Evolutionary conservation across 2,113 vertebrate species (phyloP).

Genomic region (Archocentrus centrarchus): DNA sequence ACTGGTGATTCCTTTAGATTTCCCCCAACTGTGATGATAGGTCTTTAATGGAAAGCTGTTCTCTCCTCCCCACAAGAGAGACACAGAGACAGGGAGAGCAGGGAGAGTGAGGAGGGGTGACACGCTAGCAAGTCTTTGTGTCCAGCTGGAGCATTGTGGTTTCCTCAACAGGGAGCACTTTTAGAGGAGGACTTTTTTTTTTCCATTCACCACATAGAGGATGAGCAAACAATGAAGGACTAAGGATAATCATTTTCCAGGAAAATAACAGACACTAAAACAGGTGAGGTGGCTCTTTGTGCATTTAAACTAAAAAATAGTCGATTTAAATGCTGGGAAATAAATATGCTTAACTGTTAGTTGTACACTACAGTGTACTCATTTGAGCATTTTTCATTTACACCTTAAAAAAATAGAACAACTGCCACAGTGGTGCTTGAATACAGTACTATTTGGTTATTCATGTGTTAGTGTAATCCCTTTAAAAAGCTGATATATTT

Average conservation of each 20-base stretch:
- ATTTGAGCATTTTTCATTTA: not conserved
- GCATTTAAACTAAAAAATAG: not conserved
- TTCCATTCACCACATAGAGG: conserved; percentile 33
- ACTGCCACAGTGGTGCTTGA: not conserved
- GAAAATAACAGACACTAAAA: conserved; percentile 47
- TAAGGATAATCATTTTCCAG: conserved; percentile 49
- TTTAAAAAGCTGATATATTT: not conserved
- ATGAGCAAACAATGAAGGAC: conserved; percentile 61
- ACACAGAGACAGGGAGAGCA: conserved; percentile 50
- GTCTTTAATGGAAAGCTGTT: conserved; percentile 69
- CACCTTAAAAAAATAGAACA: not conserved
- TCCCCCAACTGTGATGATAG: conserved; percentile 78
- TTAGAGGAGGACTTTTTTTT: conserved; percentile 41
- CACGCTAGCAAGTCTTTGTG: conserved; percentile 49
- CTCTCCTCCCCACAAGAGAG: conserved; percentile 53
- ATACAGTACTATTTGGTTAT: not conserved
- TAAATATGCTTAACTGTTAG: not conserved
- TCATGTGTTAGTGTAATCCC: not conserved
- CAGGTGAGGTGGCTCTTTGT: conserved; percentile 73
- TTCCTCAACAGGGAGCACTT: conserved; percentile 44
- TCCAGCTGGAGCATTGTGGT: conserved; percentile 53
- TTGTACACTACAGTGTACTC: not conserved
- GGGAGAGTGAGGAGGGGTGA: conserved; percentile 61
- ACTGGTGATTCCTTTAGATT: conserved; percentile 83
- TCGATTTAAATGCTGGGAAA: not conserved